These are phyloP conservation scores for Trissolcus basalis DNA, from an alignment of 1,140 invertebrate species.

Conservation along the genomic window DNA sequence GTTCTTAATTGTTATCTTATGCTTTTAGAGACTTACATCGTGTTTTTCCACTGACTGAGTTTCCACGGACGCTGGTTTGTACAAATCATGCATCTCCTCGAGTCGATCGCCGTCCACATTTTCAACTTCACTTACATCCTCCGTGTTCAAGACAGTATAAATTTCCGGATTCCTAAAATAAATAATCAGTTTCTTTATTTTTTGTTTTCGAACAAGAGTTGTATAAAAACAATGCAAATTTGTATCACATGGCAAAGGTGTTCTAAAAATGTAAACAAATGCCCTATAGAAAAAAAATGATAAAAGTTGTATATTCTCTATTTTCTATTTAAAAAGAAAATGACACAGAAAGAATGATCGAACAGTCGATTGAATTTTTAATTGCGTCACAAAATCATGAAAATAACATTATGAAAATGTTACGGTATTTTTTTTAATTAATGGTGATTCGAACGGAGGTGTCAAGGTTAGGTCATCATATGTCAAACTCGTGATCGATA, in stretches of 20 bases:
- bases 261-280: too few relatives aligned
- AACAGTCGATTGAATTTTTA: too few relatives aligned
- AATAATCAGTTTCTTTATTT: background rate
- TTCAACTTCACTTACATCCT: constrained; percentile 69
- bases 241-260: too few relatives aligned
- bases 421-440: constrained; percentile 18
- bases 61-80: constrained; percentile 65
- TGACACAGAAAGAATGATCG: too few relatives aligned
- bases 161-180: constrained; percentile 66
- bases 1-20: background rate
- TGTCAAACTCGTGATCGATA: constrained; percentile 68
- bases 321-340: too few relatives aligned
- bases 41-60: constrained; percentile 68
- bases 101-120: constrained; percentile 67
- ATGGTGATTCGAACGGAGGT: constrained; percentile 41
- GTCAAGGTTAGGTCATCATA: constrained; percentile 71
- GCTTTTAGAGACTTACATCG: constrained; percentile 62
- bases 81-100: constrained; percentile 67
- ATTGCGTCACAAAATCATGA: too few relatives aligned
- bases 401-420: too few relatives aligned
- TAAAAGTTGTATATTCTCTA: too few relatives aligned
- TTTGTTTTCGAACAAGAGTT: too few relatives aligned
- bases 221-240: too few relatives aligned
- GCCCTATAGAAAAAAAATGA: too few relatives aligned
- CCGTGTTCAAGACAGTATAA: constrained; percentile 64